Conservation (phyloP, 2,888 invertebrate genomes). For the Scaptomyza caliginosa region DNA sequence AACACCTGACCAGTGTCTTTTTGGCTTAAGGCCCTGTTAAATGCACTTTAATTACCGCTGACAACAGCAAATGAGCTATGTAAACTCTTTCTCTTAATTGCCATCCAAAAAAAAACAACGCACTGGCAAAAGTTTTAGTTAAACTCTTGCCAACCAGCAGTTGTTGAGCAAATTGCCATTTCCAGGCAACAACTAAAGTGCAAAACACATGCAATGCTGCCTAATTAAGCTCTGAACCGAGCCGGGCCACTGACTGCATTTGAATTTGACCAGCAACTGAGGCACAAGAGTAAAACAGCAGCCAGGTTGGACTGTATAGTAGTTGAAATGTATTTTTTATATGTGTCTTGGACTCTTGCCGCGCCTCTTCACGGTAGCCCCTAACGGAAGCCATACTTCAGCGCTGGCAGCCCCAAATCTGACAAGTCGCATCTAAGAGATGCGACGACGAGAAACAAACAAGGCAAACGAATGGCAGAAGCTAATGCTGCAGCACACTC, state of each 20-base stretch:
- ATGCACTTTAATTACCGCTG: slow-evolving; percentile 32
- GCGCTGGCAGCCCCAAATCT: slow-evolving; percentile 66
- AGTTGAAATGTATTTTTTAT: not conserved
- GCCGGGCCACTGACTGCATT: slow-evolving; percentile 64
- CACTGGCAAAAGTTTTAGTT: slow-evolving; percentile 33
- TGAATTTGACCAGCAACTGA: slow-evolving; percentile 36
- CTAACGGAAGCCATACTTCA: slow-evolving; percentile 79
- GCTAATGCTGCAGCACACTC: slow-evolving; percentile 23
- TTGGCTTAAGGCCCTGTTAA: slow-evolving; percentile 17
- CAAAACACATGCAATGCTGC: slow-evolving; percentile 73
- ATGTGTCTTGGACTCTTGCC: slow-evolving; percentile 23
- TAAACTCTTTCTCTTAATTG: slow-evolving; percentile 55
- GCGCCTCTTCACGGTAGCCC: slow-evolving; percentile 69
- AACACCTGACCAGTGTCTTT: no score
- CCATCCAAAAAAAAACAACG: slow-evolving; percentile 15
- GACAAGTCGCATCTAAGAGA: slow-evolving; percentile 74
- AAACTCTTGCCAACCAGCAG: slow-evolving; percentile 38
- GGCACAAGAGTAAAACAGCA: slow-evolving; percentile 1
- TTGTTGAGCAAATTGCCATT: slow-evolving; percentile 52
- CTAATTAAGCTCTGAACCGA: slow-evolving; percentile 66
- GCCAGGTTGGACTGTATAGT: slow-evolving; percentile 8
- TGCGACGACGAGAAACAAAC: slow-evolving; percentile 47
- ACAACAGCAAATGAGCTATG: slow-evolving; percentile 26
- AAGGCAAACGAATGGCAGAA: slow-evolving; percentile 42
- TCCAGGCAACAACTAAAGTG: slow-evolving; percentile 52